Evolutionary conservation across 2,888 invertebrate species (phyloP), one percentile per base, ranked within the genome.

Genomic region (Acrocera orbiculus): DNA sequence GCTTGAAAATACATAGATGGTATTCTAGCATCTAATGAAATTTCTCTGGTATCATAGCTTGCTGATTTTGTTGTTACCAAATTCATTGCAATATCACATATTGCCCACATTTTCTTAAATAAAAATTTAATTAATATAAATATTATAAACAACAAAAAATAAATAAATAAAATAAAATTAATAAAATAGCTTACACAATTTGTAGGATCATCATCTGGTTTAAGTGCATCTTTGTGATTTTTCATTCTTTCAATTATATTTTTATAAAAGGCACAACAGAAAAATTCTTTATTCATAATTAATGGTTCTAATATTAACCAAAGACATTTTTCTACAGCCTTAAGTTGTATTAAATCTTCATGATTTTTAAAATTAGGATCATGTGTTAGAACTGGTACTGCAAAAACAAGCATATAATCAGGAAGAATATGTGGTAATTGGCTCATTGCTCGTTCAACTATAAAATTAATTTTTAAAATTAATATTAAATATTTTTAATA

Each of bases 321-420:
- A 34, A 95, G 64, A 58, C 92, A 92, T 50, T 83, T 77, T 50
- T 82, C 78, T 41, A 89, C 67, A 40, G 70, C 64, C 61, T 79
- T 77, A 35, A 95, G 66, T 49, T 89, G 82, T 14, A 41, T 41
- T 13, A 79, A 66, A 52, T 86, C 81, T 48, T 79, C 73, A 60
- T 78, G 73, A 42, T 72, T 67, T 31, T 76, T 77, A 54, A 81
- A 85, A 45, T 74, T 70, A 5, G 87, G 82, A 61, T 90, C 85
- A 57, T 95, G 92, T n/a, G 93, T 82, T 38, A 96, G 67, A 32
- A 96, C 74, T 30, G 95, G 89, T 46, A 95, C 80, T n/a, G 90
- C 85, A 62, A 93, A 95, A 44, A 92, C 87, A 51, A 96, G 64
- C 78, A 92, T 90, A 58, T 93, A 95, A 64, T 96, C 96, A 34